phyloP scores from a whole-genome alignment of 2,888 invertebrate species.

The Seladonia tumulorum region DNA sequence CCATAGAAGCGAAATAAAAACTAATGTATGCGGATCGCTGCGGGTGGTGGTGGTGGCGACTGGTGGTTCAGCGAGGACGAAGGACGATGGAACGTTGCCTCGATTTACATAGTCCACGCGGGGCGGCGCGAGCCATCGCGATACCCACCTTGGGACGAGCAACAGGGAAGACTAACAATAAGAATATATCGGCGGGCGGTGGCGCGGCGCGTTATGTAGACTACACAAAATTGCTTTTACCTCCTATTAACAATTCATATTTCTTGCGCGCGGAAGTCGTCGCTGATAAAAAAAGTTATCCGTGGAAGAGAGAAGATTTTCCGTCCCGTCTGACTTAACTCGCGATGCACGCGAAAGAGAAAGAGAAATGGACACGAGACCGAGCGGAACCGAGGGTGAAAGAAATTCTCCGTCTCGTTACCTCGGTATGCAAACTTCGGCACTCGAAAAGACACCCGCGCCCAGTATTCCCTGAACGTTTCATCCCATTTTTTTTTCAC shows the following conservation, averaged over 20 bases:
- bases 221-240: conserved; percentile 84
- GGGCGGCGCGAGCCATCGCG: conserved; percentile 33
- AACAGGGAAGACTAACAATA: conserved; percentile 72
- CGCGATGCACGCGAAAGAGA: background rate
- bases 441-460: background rate
- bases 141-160: conserved; percentile 48
- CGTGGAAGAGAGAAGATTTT: conserved; percentile 75
- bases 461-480: background rate
- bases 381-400: background rate
- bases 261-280: conserved; percentile 80
- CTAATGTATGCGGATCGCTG: conserved; percentile 79
- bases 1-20: conserved; percentile 81
- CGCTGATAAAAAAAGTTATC: conserved; percentile 81
- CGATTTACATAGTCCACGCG: conserved; percentile 77
- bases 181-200: conserved; percentile 77
- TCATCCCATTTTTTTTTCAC: conserved; percentile 4
- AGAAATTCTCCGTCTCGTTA: background rate
- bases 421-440: background rate
- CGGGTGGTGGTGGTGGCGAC: conserved; percentile 40
- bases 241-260: conserved; percentile 84
- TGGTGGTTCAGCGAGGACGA: conserved; percentile 41
- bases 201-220: conserved; percentile 80
- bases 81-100: conserved; percentile 40
- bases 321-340: background rate
- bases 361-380: background rate